phyloP scores from a whole-genome alignment of 2,797 vertebrate species.

The Micrastur ruficollis region DNA sequence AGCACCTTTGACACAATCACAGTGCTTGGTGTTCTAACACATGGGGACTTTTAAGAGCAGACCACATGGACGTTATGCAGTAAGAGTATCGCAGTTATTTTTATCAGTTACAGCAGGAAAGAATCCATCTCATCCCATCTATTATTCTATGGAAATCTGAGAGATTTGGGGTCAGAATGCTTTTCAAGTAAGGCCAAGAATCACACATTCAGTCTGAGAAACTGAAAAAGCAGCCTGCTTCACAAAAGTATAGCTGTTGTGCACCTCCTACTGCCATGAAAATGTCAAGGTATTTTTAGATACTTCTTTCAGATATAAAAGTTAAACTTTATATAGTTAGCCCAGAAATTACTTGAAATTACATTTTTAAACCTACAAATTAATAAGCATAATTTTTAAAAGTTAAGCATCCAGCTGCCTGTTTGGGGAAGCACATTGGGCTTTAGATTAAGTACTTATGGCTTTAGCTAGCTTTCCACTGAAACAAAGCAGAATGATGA shows the following conservation, averaged over 20 bases:
- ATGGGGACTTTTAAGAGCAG: neutral
- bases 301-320: neutral
- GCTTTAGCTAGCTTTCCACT: neutral
- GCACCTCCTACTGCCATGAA: neutral
- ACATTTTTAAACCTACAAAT: neutral
- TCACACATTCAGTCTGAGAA: neutral
- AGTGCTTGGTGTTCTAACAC: fast-evolving
- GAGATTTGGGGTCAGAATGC: neutral
- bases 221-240: neutral
- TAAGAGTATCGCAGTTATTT: neutral
- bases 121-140: neutral
- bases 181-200: neutral
- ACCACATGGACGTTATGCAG: neutral
- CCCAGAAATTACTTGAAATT: neutral
- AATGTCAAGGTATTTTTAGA: neutral
- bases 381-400: neutral
- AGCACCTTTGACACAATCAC: neutral
- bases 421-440: neutral
- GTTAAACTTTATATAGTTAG: neutral
- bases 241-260: neutral
- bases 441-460: neutral
- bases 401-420: neutral
- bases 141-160: neutral
- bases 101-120: neutral
- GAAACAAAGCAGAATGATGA: neutral